Conservation (phyloP, 2,888 invertebrate genomes). For the Drosophila falleni region DNA sequence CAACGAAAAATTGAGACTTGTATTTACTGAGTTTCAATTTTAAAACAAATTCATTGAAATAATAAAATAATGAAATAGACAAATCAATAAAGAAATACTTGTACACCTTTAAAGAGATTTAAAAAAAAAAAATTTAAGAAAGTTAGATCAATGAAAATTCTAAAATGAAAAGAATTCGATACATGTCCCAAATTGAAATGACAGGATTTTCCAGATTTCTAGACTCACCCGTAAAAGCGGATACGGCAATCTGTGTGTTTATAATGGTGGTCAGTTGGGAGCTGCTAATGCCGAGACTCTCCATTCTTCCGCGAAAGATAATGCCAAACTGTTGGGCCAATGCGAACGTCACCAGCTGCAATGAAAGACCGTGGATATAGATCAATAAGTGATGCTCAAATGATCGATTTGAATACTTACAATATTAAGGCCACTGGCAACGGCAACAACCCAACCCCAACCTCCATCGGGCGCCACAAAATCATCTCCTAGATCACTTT, state of each 20-base stretch:
- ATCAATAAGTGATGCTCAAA: background rate
- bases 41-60: too few relatives aligned
- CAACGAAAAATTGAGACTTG: too few relatives aligned
- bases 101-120: background rate
- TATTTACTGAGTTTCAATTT: background rate
- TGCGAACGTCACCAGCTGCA: slow-evolving; percentile 89
- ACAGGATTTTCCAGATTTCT: too few relatives aligned
- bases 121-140: background rate
- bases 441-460: slow-evolving; percentile 90
- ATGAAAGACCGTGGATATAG: background rate
- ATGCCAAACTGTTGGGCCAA: slow-evolving; percentile 91
- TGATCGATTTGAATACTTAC: slow-evolving; percentile 86
- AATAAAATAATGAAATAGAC: too few relatives aligned
- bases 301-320: slow-evolving; percentile 89
- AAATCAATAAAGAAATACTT: background rate
- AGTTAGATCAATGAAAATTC: background rate
- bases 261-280: slow-evolving; percentile 90
- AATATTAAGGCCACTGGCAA: slow-evolving; percentile 90
- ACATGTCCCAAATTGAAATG: background rate
- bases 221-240: slow-evolving; percentile 89
- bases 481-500: slow-evolving; percentile 86
- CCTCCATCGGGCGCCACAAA: slow-evolving; percentile 91
- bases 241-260: slow-evolving; percentile 90
- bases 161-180: background rate
- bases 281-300: slow-evolving; percentile 87